Evolutionary conservation across 2,113 vertebrate species (phyloP).

Genomic region (Ctenomys sociabilis): DNA sequence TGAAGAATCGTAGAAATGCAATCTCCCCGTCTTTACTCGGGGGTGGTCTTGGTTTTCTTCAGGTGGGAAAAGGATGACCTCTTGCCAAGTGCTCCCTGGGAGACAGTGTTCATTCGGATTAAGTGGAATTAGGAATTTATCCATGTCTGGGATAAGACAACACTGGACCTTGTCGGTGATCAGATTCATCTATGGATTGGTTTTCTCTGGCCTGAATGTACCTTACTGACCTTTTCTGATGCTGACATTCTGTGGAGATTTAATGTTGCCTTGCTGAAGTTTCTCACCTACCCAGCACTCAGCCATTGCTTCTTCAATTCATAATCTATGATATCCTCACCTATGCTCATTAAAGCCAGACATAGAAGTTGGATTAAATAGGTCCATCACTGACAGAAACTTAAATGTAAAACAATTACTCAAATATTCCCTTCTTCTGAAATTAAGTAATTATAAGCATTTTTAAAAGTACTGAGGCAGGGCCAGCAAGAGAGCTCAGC

Average conservation of each 20-base stretch:
- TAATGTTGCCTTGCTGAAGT: background rate
- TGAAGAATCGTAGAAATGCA: too few species aligned
- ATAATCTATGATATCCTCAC: background rate
- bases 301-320: background rate
- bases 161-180: too few species aligned
- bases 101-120: fast-evolving
- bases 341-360: background rate
- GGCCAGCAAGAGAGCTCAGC: too few species aligned
- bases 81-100: background rate
- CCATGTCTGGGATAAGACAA: too few species aligned
- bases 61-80: too few species aligned
- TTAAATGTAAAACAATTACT: background rate
- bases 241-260: background rate
- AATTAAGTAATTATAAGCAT: background rate
- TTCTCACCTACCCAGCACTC: background rate
- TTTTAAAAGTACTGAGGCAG: background rate
- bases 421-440: background rate
- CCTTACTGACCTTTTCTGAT: background rate
- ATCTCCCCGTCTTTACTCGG: background rate
- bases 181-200: background rate
- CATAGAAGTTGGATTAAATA: background rate
- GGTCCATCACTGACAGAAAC: background rate
- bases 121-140: background rate
- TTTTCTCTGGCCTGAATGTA: background rate
- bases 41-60: background rate